Percentiles rank a stretch among this genome's conserved stretches.
These are phyloP conservation scores for Megalops cyprinoides DNA, from an alignment of 2,797 vertebrate species.

Conservation along the genomic window DNA sequence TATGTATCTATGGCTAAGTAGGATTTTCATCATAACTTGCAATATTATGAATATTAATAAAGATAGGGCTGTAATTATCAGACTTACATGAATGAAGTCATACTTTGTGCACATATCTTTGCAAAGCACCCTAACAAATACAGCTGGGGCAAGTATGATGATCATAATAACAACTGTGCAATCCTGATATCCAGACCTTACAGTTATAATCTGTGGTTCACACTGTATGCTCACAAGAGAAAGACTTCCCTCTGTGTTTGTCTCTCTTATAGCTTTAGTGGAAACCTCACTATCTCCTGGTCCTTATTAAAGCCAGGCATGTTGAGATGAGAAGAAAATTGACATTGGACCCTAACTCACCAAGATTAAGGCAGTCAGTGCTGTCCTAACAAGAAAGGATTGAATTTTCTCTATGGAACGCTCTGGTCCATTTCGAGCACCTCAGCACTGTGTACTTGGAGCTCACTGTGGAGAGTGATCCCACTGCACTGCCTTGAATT, in stretches of 20 bases:
- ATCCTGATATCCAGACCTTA: too few species aligned
- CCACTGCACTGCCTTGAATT: conserved; percentile 60
- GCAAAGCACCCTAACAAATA: neutral
- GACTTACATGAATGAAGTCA: too few species aligned
- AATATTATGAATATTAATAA: neutral
- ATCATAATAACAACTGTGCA: neutral
- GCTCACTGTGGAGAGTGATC: conserved; percentile 47
- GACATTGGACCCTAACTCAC: conserved; percentile 44
- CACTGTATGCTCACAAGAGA: too few species aligned
- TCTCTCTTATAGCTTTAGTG: conserved; percentile 39
- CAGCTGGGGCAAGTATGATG: neutral
- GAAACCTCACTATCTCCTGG: conserved; percentile 40
- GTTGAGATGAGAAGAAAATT: conserved; percentile 37
- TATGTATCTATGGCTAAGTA: too few species aligned
- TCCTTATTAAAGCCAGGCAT: conserved; percentile 40
- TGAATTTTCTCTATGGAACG: conserved; percentile 47
- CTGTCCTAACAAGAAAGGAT: conserved; percentile 45
- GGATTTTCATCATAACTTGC: neutral
- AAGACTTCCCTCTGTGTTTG: too few species aligned
- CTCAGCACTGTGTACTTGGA: conserved; percentile 34
- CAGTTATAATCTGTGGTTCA: conserved; percentile 37
- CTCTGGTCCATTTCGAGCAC: neutral
- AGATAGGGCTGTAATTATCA: neutral
- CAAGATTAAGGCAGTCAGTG: conserved; percentile 54
- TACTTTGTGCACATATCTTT: neutral